Conservation (phyloP, 2,797 vertebrate species). For the Lateolabrax maculatus region DNA sequence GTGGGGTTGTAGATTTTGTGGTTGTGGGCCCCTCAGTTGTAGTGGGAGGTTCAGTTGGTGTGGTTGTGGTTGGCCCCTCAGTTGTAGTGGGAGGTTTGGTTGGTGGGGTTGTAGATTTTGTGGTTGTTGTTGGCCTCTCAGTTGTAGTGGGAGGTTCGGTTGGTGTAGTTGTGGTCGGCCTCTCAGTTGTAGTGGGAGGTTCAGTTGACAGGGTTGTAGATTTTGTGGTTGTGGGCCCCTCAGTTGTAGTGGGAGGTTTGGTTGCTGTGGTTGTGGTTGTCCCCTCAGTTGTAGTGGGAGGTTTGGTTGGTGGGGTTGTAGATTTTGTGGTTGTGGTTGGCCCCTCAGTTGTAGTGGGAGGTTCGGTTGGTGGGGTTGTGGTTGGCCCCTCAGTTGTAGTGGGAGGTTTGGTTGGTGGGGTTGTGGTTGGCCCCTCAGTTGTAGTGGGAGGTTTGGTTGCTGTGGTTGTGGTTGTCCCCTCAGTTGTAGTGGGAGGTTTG, state of each 20-base stretch:
- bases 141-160: neutral
- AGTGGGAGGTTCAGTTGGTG: neutral
- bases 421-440: neutral
- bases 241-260: neutral
- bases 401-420: neutral
- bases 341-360: neutral
- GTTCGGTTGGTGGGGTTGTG: neutral
- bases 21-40: neutral
- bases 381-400: neutral
- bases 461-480: neutral
- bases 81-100: neutral
- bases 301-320: neutral
- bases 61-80: neutral
- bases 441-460: neutral
- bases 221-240: neutral
- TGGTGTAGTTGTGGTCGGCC: neutral
- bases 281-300: neutral
- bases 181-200: constrained; percentile 1
- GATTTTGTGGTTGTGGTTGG: constrained; percentile 12
- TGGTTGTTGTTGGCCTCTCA: neutral
- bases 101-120: neutral
- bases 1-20: neutral
- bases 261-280: neutral
- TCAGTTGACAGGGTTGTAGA: constrained; percentile 1
- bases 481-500: neutral